Percentiles rank a stretch among this genome's conserved stretches.
phyloP scores from a whole-genome alignment of 2,113 vertebrate species.

The Aphelocoma coerulescens region DNA sequence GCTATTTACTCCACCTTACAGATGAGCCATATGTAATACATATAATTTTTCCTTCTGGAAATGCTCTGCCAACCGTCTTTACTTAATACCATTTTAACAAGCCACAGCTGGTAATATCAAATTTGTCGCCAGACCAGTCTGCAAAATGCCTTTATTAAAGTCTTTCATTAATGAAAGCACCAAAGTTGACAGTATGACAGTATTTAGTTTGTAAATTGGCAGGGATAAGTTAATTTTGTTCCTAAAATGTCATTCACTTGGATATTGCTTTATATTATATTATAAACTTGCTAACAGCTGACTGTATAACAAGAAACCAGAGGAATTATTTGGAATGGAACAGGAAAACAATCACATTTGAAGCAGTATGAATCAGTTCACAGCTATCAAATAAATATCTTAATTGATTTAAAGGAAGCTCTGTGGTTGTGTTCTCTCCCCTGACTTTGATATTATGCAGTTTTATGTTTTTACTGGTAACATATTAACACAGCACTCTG shows the following conservation, averaged over 20 bases:
- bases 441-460: neutral
- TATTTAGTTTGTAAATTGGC: neutral
- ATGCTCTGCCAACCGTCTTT: neutral
- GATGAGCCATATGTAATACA: neutral
- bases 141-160: slow-evolving; percentile 5
- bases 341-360: neutral
- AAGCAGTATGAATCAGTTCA: neutral
- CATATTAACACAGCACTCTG: neutral
- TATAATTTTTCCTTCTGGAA: slow-evolving; percentile 23
- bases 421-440: neutral
- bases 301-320: neutral
- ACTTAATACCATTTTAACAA: slow-evolving; percentile 21
- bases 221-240: slow-evolving; percentile 15
- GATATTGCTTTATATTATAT: neutral
- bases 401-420: neutral
- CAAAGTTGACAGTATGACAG: slow-evolving; percentile 30
- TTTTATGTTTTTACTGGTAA: neutral
- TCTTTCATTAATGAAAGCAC: slow-evolving; percentile 14
- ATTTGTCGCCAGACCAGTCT: neutral
- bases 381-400: neutral
- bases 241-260: slow-evolving; percentile 2
- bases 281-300: neutral
- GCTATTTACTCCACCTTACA: neutral
- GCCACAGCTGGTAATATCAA: neutral
- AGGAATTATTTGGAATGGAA: neutral